Evolutionary conservation across 2,888 invertebrate genomes (phyloP).

Genomic region (Byasa hedistus): DNA sequence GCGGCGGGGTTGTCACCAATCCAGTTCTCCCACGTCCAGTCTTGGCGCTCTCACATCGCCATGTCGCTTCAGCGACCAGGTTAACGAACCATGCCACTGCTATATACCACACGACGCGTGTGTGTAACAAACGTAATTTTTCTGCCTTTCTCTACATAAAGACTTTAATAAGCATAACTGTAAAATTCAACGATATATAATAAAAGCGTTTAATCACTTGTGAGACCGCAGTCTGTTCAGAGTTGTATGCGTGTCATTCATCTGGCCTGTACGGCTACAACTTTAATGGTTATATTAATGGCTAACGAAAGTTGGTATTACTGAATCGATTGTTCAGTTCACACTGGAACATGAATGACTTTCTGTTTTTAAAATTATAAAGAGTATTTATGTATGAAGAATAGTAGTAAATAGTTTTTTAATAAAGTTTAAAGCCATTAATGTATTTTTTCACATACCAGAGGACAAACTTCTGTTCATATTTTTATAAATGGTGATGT

Average conservation of each 20-base stretch:
- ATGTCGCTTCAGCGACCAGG: conserved; percentile 48
- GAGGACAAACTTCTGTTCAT: background rate
- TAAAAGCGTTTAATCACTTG: conserved; percentile 25
- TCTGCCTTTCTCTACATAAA: conserved; percentile 38
- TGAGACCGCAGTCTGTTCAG: conserved; percentile 22
- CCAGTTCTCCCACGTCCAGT: conserved; percentile 73
- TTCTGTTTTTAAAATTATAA: conserved; percentile 22
- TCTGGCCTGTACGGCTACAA: conserved; percentile 11
- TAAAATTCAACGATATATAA: conserved; percentile 23
- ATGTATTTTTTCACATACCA: background rate
- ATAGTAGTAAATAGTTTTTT: background rate
- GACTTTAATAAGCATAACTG: conserved; percentile 29
- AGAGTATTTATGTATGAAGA: conserved; percentile 1
- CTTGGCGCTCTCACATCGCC: conserved; percentile 44
- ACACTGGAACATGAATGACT: conserved; percentile 19
- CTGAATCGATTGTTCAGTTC: conserved; percentile 15
- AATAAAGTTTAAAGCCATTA: background rate
- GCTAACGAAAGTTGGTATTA: conserved; percentile 28
- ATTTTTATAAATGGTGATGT: too few relatives aligned
- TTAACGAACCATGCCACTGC: conserved; percentile 58
- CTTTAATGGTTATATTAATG: conserved; percentile 25
- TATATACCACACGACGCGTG: conserved; percentile 40
- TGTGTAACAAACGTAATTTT: conserved; percentile 41
- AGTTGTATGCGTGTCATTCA: conserved; percentile 11
- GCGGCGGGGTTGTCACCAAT: conserved; percentile 54